phyloP scores from a whole-genome alignment of 2,797 vertebrate genomes.

The Lemur catta region DNA sequence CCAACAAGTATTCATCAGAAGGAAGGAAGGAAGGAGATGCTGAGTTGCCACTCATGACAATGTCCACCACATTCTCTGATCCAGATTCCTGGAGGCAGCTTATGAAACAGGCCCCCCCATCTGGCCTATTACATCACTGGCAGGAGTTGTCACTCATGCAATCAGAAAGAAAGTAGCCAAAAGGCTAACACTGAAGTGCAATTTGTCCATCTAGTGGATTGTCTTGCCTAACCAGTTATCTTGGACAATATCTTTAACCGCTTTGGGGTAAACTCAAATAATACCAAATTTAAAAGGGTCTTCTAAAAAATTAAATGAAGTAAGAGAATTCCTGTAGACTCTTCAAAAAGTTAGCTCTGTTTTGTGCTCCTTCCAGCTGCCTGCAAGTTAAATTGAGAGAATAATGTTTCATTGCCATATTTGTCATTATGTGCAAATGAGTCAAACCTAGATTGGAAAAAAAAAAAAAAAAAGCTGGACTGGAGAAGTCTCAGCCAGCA shows the following conservation, averaged over 20 bases:
- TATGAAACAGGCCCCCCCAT: not conserved
- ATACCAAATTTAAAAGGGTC: not conserved
- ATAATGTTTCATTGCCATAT: not conserved
- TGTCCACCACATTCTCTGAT: not conserved
- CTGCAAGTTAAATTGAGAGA: not conserved
- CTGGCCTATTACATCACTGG: not conserved
- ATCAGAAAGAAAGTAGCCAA: not conserved
- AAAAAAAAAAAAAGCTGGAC: not conserved
- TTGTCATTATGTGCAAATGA: not conserved
- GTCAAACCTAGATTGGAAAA: not conserved
- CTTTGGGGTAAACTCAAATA: not conserved
- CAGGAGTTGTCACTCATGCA: not conserved
- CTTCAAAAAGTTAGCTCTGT: not conserved
- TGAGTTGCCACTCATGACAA: not conserved
- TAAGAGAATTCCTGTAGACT: not conserved
- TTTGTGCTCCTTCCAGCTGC: too few relatives aligned
- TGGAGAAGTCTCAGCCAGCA: not conserved
- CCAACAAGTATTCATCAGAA: not conserved
- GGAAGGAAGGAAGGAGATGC: not conserved
- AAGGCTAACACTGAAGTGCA: not conserved
- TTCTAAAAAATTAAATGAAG: constrained; percentile 8
- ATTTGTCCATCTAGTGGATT: not conserved
- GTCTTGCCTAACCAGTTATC: not conserved
- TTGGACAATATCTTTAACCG: not conserved
- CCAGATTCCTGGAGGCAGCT: not conserved